Evolutionary conservation across 2,113 vertebrate species (phyloP), one percentile per base, ranked within the genome.

Genomic region (Syrrhaptes paradoxus): DNA sequence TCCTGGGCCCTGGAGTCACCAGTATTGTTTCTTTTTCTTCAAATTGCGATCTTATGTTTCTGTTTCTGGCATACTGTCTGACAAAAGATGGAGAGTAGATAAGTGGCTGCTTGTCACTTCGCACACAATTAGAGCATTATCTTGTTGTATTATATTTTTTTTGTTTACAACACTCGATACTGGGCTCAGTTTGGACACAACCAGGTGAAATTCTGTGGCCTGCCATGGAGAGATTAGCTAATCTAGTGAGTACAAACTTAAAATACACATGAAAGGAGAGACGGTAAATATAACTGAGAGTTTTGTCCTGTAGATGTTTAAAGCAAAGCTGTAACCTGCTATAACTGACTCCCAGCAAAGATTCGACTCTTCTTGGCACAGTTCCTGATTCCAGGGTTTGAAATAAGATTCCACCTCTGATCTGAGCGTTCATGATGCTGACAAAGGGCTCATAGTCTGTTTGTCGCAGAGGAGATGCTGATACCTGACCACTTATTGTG

Each of bases 401-500:
- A 78, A 87, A 13, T 43, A 41, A 9, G 17, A 17, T 62, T 70
- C 55, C 46, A n/a, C 15, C 8, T 31, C 62, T 51, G 41, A 66
- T 55, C 34, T 2, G 31, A 18, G 38, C 0, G 0, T 58, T 68
- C 22, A 3, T 26, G 49, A 12, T 25, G 4, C 55, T 68, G n/a
- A 21, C 59, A n/a, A 48, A 57, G 55, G 36, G 26, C 43, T 16
- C 17, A 52, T 4, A 29, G 52, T 29, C 34, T 54, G 24, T 36
- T 45, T 55, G 25, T 81, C 59, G 29, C 38, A 46, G 17, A 36
- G 70, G 31, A 75, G 49, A 25, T 48, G 29, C 71, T 59, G 38
- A 73, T n/a, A 19, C 45, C 59, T 34, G 14, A 5, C 80, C 78
- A n/a, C 45, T 65, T 59, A 10, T 24, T 45, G 54, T n/a, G 13